Evolutionary conservation across 2,113 vertebrate species (phyloP).

Genomic region (Podilymbus podiceps): DNA sequence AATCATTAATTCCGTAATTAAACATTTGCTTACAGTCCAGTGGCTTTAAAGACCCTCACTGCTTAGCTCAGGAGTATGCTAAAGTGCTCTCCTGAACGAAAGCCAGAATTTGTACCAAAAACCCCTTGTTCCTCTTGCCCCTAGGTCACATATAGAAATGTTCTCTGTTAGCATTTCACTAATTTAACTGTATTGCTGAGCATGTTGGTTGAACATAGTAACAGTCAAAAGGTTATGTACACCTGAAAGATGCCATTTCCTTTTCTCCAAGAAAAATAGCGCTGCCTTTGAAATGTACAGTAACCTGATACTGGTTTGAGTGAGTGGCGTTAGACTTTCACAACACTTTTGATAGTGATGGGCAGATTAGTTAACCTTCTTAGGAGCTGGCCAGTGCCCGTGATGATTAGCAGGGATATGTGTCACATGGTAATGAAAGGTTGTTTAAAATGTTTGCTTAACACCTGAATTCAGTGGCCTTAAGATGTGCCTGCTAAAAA

Average conservation of each 20-base stretch:
- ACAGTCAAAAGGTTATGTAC: background rate
- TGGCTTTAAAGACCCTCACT: background rate
- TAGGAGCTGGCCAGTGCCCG: conserved; percentile 43
- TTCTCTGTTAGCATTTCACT: background rate
- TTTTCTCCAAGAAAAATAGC: background rate
- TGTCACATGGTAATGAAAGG: background rate
- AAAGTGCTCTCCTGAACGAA: conserved; percentile 25
- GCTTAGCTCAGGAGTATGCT: conserved; percentile 14
- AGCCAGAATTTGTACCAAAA: conserved; percentile 3
- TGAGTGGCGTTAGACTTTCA: background rate
- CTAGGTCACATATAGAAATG: background rate
- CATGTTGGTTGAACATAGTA: background rate
- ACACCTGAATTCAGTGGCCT: background rate
- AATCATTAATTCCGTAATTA: conserved; percentile 2
- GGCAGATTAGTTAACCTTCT: background rate
- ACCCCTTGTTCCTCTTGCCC: background rate
- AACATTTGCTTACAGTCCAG: background rate
- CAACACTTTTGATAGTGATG: background rate
- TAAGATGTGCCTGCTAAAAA: background rate
- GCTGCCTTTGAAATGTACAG: background rate
- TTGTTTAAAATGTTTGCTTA: background rate
- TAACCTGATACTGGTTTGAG: background rate
- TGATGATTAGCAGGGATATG: background rate
- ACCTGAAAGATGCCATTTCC: background rate
- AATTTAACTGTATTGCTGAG: conserved; percentile 15